These are phyloP conservation scores for Nerophis lumbriciformis DNA, from an alignment of 2,113 vertebrate genomes.

Conservation along the genomic window DNA sequence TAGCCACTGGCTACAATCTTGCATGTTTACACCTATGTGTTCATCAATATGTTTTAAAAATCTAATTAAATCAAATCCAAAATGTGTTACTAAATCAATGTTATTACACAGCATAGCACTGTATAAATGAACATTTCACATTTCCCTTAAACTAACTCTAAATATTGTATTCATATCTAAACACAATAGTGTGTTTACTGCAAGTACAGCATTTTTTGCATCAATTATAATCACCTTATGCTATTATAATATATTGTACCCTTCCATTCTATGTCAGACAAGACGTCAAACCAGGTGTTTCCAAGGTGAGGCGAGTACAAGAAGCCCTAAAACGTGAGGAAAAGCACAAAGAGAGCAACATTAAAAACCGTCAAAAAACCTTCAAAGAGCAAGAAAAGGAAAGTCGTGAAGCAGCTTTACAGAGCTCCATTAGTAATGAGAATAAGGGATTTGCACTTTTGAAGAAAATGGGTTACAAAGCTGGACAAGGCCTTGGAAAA, in stretches of 20 bases:
- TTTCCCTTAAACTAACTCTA: too few species aligned
- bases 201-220: background rate
- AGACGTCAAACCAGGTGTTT: slow-evolving; percentile 88
- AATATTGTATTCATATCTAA: background rate
- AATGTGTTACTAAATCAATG: too few species aligned
- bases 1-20: too few species aligned
- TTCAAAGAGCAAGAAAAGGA: slow-evolving; percentile 84
- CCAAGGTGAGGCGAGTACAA: slow-evolving; percentile 79
- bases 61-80: too few species aligned
- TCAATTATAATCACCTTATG: background rate
- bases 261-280: slow-evolving; percentile 59
- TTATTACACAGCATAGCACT: too few species aligned
- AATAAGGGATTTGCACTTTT: slow-evolving; percentile 95
- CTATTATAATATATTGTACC: background rate
- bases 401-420: slow-evolving; percentile 81
- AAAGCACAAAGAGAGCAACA: slow-evolving; percentile 78
- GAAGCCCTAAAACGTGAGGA: slow-evolving; percentile 78
- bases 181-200: background rate
- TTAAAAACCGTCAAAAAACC: slow-evolving; percentile 84
- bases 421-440: slow-evolving; percentile 77
- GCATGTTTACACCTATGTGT: too few species aligned
- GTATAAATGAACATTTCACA: too few species aligned
- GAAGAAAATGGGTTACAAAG: slow-evolving; percentile 97
- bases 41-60: too few species aligned
- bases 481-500: slow-evolving; percentile 90